These are phyloP conservation scores for Helicolenus hilgendorfi DNA, from an alignment of 2,797 vertebrate genomes.

Conservation along the genomic window DNA sequence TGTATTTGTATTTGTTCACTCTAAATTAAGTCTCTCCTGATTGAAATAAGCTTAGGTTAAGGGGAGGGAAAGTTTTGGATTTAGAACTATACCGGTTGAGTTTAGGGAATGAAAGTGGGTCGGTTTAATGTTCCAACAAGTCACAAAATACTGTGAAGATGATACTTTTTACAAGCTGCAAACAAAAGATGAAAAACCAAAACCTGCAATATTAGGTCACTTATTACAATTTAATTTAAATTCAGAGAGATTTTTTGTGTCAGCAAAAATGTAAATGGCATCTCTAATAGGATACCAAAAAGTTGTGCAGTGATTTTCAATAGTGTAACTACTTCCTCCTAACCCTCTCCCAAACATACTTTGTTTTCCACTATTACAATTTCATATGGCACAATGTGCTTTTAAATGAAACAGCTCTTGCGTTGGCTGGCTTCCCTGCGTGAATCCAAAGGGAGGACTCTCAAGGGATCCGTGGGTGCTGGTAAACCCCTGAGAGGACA, in stretches of 20 bases:
- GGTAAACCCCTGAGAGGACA: constrained; percentile 22
- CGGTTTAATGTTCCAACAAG: neutral
- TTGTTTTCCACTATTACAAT: neutral
- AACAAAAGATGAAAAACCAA: neutral
- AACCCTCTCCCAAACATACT: neutral
- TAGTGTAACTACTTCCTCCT: neutral
- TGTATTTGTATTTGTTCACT: neutral
- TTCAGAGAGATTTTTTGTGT: neutral
- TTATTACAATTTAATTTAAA: neutral
- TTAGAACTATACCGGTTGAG: neutral
- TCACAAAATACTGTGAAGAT: neutral
- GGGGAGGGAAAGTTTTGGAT: neutral
- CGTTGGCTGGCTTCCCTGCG: neutral
- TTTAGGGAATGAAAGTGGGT: neutral
- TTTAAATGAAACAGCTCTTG: constrained; percentile 7
- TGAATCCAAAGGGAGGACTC: constrained; percentile 7
- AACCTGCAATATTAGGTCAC: neutral
- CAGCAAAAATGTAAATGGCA: neutral
- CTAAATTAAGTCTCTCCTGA: neutral
- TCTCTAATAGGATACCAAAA: neutral
- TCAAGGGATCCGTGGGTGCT: neutral
- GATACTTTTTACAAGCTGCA: neutral
- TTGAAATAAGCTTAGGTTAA: neutral
- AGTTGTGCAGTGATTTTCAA: neutral
- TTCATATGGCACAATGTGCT: neutral